Conservation (phyloP, 2,797 vertebrate species). For the Sebastes oblongus region DNA sequence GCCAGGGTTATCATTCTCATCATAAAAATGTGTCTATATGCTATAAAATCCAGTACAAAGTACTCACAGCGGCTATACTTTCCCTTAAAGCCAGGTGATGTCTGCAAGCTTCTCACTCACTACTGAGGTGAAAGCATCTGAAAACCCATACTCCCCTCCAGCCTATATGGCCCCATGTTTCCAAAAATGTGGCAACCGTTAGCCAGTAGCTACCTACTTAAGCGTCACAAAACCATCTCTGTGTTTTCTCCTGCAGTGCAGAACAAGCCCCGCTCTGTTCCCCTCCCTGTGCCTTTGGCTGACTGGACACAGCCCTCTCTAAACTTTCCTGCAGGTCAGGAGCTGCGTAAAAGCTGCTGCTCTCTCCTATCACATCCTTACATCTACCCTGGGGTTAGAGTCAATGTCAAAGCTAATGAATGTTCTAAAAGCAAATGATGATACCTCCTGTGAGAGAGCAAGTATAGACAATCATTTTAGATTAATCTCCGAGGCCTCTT, state of each 20-base stretch:
- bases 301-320: slow-evolving; percentile 22
- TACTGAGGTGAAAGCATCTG: neutral
- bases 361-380: slow-evolving; percentile 35
- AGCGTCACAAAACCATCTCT: slow-evolving; percentile 67
- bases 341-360: slow-evolving; percentile 18
- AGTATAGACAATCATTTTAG: neutral
- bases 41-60: neutral
- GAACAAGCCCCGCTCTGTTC: slow-evolving; percentile 69
- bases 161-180: slow-evolving; percentile 22
- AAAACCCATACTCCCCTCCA: slow-evolving; percentile 14
- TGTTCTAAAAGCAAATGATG: slow-evolving; percentile 16
- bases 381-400: slow-evolving; percentile 28
- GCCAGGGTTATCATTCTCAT: neutral
- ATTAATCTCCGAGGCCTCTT: slow-evolving; percentile 7
- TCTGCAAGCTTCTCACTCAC: slow-evolving; percentile 2
- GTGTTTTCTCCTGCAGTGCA: slow-evolving; percentile 45
- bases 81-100: neutral
- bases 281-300: slow-evolving; percentile 18
- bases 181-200: slow-evolving; percentile 38
- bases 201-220: slow-evolving; percentile 43
- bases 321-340: slow-evolving; percentile 50
- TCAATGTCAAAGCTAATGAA: slow-evolving; percentile 52
- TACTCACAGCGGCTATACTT: neutral
- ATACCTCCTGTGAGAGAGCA: slow-evolving; percentile 4
- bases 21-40: neutral